A percentile compares a stretch with the other conserved stretches of the same genome.
phyloP scores from a whole-genome alignment of 1,140 invertebrate species.

The Polypedilum pembai region DNA sequence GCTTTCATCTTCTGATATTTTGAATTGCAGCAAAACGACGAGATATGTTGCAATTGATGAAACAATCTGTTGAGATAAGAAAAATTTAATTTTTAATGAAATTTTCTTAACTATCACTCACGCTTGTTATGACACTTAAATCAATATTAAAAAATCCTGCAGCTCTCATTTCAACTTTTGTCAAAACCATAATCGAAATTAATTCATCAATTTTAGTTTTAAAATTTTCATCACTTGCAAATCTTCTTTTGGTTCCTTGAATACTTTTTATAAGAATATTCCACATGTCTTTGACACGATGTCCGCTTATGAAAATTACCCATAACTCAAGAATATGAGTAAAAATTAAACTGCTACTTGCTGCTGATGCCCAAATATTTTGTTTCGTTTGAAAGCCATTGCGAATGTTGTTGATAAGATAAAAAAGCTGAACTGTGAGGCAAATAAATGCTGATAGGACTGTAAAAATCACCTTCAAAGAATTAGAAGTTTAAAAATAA shows the following conservation, averaged over 20 bases:
- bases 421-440: background rate
- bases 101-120: background rate
- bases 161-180: background rate
- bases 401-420: slow-evolving; percentile 8
- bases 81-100: background rate
- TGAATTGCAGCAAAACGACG: slow-evolving; percentile 12
- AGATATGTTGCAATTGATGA: background rate
- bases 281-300: slow-evolving; percentile 21
- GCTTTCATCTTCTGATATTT: background rate
- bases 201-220: background rate
- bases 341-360: background rate
- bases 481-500: background rate
- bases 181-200: background rate
- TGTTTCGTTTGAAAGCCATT: background rate
- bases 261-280: background rate
- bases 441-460: slow-evolving; percentile 2
- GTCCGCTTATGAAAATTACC: slow-evolving; percentile 17
- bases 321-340: slow-evolving; percentile 7
- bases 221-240: background rate
- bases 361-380: background rate
- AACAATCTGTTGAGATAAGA: background rate
- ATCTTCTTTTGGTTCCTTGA: background rate
- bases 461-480: slow-evolving; percentile 20
- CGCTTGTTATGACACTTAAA: background rate
- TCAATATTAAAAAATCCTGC: slow-evolving; percentile 9